phyloP scores from a whole-genome alignment of 2,888 invertebrate genomes.

The Rhamnusium bicolor region DNA sequence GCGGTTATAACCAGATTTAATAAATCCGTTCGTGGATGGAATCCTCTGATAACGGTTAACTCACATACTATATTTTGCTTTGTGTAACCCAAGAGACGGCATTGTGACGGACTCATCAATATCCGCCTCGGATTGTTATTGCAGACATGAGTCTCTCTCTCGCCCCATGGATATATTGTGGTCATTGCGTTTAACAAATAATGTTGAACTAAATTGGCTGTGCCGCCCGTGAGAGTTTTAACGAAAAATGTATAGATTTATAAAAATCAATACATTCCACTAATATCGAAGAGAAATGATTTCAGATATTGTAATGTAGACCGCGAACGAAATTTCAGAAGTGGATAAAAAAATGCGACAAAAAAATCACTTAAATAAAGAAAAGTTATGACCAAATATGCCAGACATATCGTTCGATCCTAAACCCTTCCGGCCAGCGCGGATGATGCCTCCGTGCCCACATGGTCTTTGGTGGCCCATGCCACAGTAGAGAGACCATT shows the following conservation, averaged over 20 bases:
- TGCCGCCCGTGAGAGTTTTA: not conserved
- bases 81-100: conserved; percentile 48
- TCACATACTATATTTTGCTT: conserved; percentile 46
- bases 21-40: conserved; percentile 44
- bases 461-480: no score
- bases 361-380: no score
- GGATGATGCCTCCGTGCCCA: no score
- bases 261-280: not conserved
- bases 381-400: no score
- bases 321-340: no score
- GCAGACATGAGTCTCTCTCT: conserved; percentile 42
- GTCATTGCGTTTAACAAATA: conserved; percentile 6
- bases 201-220: not conserved
- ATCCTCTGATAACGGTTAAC: conserved; percentile 44
- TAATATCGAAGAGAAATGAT: no score
- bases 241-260: not conserved
- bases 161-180: conserved; percentile 12
- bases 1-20: conserved; percentile 46
- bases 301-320: no score
- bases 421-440: no score
- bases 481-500: no score
- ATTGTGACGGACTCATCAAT: conserved; percentile 51
- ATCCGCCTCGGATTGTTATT: conserved; percentile 48
- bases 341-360: no score
- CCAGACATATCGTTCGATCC: no score